Base-by-base conservation (phyloP, 2,888 invertebrate genomes). In the Malthinus flaveolus region DNA sequence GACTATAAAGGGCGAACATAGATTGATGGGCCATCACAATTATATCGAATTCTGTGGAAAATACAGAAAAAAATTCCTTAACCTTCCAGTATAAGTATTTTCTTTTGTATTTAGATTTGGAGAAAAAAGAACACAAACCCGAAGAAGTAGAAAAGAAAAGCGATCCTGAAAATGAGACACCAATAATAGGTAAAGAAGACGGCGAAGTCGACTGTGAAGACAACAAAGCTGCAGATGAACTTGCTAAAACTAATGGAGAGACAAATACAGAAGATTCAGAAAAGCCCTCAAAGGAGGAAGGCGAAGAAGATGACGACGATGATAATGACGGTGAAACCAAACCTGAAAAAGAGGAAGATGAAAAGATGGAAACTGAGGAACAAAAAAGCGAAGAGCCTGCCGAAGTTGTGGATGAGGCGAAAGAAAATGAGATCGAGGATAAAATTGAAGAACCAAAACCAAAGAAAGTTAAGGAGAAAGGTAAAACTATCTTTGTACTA, bases 391-490 rank as follows among this genome's bases (percentile, higher is more conserved):
- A 33, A 62, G 53, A 71, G 52, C 32, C 56, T 55, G 46, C 50
- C 60, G 49, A 46, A 36, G 55, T 59, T 52, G 56, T 58, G 60
- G 54, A 62, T 72, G n/a, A 52, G 62, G 7, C 49, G 52, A 10
- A 71, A 66, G 49, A 72, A 73, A 33, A 59, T 44, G n/a, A 62
- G 62, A 59, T 31, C 61, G 51, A 70, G 50, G 8, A 60, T 62
- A 45, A 77, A 63, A 68, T 68, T 15, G 73, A 75, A 42, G 80
- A 78, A 7, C 39, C 39, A 1, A 72, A 60, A 70, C 69, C 49
- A 75, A 9, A 80, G 79, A 66, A 81, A 80, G 69, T 81, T 80
- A 63, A 80, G 80, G 64, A 61, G 36, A 61, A 59, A 33, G 58
- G 59, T 51, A 15, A 11, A 11, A 37, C 23, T 23, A 3, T 23